Base-by-base conservation (phyloP, 1,140 invertebrate species). In the Tetramorium simillimum region DNA sequence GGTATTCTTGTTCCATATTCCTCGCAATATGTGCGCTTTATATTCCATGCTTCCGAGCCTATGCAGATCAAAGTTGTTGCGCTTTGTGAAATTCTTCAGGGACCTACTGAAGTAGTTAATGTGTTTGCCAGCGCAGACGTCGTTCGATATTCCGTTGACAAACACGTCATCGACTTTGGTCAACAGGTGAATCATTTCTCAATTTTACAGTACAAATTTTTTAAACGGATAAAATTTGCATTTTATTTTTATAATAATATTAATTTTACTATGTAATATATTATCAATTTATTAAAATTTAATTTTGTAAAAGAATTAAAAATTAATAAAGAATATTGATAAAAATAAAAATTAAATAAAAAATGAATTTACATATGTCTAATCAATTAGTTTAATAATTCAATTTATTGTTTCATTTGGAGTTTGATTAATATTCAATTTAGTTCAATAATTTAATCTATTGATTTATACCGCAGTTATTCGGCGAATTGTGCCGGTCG, bases 1-100 rank as follows among this genome's bases (percentile, higher is more conserved):
- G 95, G 95, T 6, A 90, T 85, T 18, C 86, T 96, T 9, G 88
- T 88, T 24, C 95, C 95, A n/a, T 92, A 92, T 73, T 93, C 95
- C 70, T 91, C 89, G 9, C 90, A 93, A 85, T 81, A 89, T 1
- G 69, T 95, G 12, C 91, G 90, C 18, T 85, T 96, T 16, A 89
- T 76, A 12, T 95, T 96, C 80, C 92, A 91, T 56, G 94, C 94
- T 0, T 82, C 87, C 3, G 82, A 93, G 43, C 90, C 92, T n/a
- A 91, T 93, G 6, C 89, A 21, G 16, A 16, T 90, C 40, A 87
- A 78, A 37, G 93, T 87, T 4, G 84, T 85, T 6, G 90, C 92
- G 7, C 40, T 93, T 56, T 96, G 95, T 81, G 86, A 93, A 53
- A 89, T 96, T 21, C 14, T 89, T n/a, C 92, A 92, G 1, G 96